These are phyloP conservation scores for Trichosurus vulpecula DNA, from an alignment of 2,797 vertebrate species.

Conservation along the genomic window DNA sequence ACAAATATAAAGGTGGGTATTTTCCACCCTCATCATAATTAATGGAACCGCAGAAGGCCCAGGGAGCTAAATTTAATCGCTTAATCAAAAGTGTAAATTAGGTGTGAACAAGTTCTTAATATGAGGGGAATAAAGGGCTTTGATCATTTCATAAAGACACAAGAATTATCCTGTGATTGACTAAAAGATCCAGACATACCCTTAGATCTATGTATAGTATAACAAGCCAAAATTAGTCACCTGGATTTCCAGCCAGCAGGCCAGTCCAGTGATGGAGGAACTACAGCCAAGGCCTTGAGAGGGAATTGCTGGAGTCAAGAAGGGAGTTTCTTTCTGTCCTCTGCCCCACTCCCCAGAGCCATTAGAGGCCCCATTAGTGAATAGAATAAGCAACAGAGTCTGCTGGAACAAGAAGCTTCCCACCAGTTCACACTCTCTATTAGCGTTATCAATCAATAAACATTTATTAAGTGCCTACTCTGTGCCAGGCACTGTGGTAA, in stretches of 20 bases:
- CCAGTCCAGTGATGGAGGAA: background rate
- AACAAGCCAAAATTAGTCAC: background rate
- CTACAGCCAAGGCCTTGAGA: background rate
- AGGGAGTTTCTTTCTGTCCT: background rate
- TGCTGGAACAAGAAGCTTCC: background rate
- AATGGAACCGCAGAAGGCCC: background rate
- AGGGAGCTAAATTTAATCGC: background rate
- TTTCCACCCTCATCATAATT: background rate
- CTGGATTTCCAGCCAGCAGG: background rate
- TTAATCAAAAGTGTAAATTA: background rate
- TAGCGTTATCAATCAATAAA: background rate
- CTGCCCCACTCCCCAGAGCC: background rate
- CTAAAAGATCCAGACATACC: background rate
- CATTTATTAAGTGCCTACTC: background rate
- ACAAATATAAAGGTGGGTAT: background rate
- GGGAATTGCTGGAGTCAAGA: background rate
- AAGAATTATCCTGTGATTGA: background rate
- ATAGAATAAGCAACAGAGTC: background rate
- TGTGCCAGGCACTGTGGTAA: background rate
- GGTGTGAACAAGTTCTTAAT: background rate
- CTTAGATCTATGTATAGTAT: background rate
- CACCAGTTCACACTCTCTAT: background rate
- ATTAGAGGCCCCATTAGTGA: background rate
- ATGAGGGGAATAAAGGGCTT: background rate
- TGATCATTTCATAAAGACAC: background rate